Evolutionary conservation across 1,140 invertebrate genomes (phyloP), one percentile per base, ranked within the genome.

Genomic region (Tetranychus cinnabarinus): DNA sequence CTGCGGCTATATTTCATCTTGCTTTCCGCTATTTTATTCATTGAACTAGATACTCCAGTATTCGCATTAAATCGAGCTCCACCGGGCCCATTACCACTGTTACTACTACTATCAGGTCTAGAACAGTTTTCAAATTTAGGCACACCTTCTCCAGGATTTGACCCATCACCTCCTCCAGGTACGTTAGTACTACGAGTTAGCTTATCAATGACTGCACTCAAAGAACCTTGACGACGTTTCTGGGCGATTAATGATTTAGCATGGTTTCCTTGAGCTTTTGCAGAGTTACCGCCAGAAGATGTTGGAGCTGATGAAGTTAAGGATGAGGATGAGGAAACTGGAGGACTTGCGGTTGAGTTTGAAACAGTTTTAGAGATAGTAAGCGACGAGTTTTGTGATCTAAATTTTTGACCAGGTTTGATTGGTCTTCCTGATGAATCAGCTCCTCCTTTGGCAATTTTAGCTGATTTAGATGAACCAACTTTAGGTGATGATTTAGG

Each of bases 161-260:
- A 58, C 10, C 8, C 46, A 31, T 42, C 37, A 47, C 10, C 36
- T 23, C 36, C 52, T 2, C 15, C 56, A 8, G 48, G n/a, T 35
- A 45, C 52, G 12, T 12, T 58, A 46, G 52, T 63, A 15, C 36
- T 68, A n/a, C 64, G 84, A 10, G 1, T 52, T 6, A 91, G 69
- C 69, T 88, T 88, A 67, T 89, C 86, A 61, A 89, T 85, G 1
- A 91, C 84, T 1, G 85, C 85, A 61, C 81, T 85, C 3, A 89
- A 73, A 0, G 83, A 86, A 52, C 82, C 80, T 70, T 87, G 56
- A 2, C 45, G 36, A 13, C 23, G 13, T 31, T 56, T 88, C 57
- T 82, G 75, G 71, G 60, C 78, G 74, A 68, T 78, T 64, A 59
- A 7, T 15, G 57, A 31, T 12, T 46, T 48, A 23, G 50, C 50